These are phyloP conservation scores for Lichenostomus cassidix DNA, from an alignment of 2,113 vertebrate genomes.

Conservation along the genomic window DNA sequence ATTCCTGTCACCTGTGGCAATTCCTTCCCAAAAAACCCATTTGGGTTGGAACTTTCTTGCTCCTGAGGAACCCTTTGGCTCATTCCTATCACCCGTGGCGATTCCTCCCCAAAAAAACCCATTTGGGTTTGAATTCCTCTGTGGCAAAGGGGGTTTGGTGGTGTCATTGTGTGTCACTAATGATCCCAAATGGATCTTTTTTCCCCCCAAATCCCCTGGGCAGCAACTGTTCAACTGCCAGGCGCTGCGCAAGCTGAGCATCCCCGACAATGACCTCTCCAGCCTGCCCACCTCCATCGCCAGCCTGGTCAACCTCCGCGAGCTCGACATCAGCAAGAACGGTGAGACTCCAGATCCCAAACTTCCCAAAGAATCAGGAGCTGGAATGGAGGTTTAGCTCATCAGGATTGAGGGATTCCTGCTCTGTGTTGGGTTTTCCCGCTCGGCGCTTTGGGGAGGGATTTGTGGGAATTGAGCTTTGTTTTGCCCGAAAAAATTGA, in stretches of 20 bases:
- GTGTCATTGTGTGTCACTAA: too few species aligned
- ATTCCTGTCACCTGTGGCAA: accelerated
- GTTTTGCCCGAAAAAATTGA: too few species aligned
- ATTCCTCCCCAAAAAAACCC: neutral
- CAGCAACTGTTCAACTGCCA: constrained; percentile 99
- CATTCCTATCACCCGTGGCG: accelerated
- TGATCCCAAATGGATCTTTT: too few species aligned
- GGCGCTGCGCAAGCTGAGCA: constrained; percentile 94
- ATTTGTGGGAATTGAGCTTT: neutral
- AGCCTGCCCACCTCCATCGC: constrained; percentile 93
- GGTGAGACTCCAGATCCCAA: constrained; percentile 74
- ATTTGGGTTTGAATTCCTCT: neutral
- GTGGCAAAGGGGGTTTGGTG: too few species aligned
- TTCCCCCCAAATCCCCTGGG: neutral
- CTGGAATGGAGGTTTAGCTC: neutral
- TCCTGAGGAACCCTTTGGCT: accelerated
- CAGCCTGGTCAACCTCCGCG: constrained; percentile 96
- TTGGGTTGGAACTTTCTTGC: neutral
- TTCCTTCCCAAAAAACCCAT: neutral
- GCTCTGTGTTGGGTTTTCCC: accelerated
- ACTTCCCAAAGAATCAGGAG: neutral
- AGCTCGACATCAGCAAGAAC: constrained; percentile 99
- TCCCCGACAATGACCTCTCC: constrained; percentile 97
- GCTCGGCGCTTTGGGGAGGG: neutral
- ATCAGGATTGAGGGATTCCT: accelerated